Conservation (phyloP, 2,888 invertebrate species). For the Teleogryllus oceanicus region DNA sequence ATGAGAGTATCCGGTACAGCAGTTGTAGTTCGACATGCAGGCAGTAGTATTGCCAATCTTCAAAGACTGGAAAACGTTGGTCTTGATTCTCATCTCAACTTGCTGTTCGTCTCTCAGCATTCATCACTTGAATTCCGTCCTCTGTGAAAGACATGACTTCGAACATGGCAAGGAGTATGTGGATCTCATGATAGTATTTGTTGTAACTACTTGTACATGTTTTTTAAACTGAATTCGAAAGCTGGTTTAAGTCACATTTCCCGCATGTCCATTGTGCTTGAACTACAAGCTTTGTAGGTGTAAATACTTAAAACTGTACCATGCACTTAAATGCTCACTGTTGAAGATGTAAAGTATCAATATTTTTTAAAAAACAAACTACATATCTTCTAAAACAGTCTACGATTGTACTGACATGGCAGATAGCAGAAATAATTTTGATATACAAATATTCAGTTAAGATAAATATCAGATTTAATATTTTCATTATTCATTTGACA, state of each 20-base stretch:
- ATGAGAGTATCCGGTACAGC: conserved; percentile 68
- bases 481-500: not conserved
- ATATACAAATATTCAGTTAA: too few relatives aligned
- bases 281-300: too few relatives aligned
- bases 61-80: conserved; percentile 64
- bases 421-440: too few relatives aligned
- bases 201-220: not conserved
- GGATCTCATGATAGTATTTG: not conserved
- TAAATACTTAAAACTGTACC: not conserved
- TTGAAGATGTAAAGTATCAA: not conserved
- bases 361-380: too few relatives aligned
- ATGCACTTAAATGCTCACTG: not conserved
- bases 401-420: too few relatives aligned
- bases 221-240: too few relatives aligned
- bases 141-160: conserved; percentile 27
- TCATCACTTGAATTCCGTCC: conserved; percentile 64
- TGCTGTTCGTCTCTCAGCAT: conserved; percentile 62
- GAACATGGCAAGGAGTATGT: not conserved
- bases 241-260: too few relatives aligned
- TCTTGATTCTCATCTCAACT: conserved; percentile 64
- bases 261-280: too few relatives aligned
- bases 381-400: too few relatives aligned
- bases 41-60: conserved; percentile 54
- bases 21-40: conserved; percentile 59
- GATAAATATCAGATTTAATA: not conserved